Conservation (phyloP, 2,113 vertebrate genomes). For the Thunnus thynnus region DNA sequence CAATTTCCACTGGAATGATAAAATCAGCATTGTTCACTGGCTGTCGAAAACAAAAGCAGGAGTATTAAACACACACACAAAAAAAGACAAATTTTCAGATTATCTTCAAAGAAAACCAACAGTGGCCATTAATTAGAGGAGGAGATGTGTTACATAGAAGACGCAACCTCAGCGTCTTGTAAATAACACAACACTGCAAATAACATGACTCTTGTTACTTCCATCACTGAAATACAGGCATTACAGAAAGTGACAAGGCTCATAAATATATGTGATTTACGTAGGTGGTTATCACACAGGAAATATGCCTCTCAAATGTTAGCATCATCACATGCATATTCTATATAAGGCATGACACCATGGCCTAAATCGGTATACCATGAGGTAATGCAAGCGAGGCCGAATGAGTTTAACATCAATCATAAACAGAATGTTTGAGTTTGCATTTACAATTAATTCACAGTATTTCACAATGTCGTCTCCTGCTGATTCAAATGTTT, state of each 20-base stretch:
- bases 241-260: constrained; percentile 43
- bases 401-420: background rate
- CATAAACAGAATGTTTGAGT: background rate
- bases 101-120: background rate
- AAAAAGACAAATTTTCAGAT: too few species aligned
- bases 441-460: background rate
- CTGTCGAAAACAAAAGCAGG: constrained; percentile 75
- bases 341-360: constrained; percentile 46
- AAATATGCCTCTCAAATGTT: constrained; percentile 65
- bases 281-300: constrained; percentile 25
- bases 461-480: background rate
- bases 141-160: constrained; percentile 7
- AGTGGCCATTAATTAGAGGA: background rate
- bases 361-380: constrained; percentile 37
- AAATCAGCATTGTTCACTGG: constrained; percentile 95
- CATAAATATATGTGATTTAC: constrained; percentile 58
- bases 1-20: constrained; percentile 96
- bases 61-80: background rate
- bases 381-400: constrained; percentile 61
- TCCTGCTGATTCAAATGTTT: background rate
- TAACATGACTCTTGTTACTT: constrained; percentile 28
- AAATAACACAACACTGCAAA: constrained; percentile 43
- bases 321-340: constrained; percentile 21
- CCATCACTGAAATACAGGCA: constrained; percentile 20
- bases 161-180: background rate